phyloP scores from a whole-genome alignment of 2,888 invertebrate species.

The Caenorhabditis sp. region DNA sequence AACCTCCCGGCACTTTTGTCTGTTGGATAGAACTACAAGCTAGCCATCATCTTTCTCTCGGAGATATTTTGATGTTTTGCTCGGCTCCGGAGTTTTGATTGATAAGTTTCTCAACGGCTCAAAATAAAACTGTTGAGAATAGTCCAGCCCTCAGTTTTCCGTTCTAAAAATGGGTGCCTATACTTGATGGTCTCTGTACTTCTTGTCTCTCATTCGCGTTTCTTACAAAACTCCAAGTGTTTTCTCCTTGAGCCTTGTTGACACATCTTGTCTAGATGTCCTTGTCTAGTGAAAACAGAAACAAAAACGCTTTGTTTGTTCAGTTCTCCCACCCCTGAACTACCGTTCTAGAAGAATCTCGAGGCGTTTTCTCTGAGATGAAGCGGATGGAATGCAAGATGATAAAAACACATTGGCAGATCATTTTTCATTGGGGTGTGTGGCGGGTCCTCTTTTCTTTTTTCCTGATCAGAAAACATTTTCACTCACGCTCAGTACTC shows the following conservation, averaged over 20 bases:
- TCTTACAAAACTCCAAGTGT: slow-evolving; percentile 19
- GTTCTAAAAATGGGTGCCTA: neutral
- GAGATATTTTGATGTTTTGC: slow-evolving; percentile 1
- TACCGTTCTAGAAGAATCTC: slow-evolving; percentile 35
- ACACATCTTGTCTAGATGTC: slow-evolving; percentile 46
- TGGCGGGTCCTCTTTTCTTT: neutral
- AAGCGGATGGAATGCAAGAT: neutral
- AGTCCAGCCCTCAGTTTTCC: neutral
- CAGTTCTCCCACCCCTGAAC: slow-evolving; percentile 41
- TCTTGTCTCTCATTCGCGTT: neutral
- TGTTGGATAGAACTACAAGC: slow-evolving; percentile 35
- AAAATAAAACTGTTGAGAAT: neutral
- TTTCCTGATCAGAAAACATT: slow-evolving; percentile 25
- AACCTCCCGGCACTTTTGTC: slow-evolving; percentile 61
- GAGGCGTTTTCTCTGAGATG: neutral
- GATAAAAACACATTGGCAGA: slow-evolving; percentile 61
- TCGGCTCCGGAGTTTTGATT: neutral
- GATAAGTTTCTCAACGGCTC: slow-evolving; percentile 1
- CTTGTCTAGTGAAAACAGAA: slow-evolving; percentile 32
- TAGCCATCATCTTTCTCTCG: slow-evolving; percentile 22
- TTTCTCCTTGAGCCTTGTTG: slow-evolving; percentile 36
- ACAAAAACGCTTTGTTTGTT: slow-evolving; percentile 44
- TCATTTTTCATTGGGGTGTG: slow-evolving; percentile 53
- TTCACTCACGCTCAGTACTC: too few species aligned
- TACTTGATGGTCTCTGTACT: neutral